Percentiles rank a stretch among this genome's conserved stretches.
Conservation (phyloP, 2,888 invertebrate species). For the Dolichomitus sp. region DNA sequence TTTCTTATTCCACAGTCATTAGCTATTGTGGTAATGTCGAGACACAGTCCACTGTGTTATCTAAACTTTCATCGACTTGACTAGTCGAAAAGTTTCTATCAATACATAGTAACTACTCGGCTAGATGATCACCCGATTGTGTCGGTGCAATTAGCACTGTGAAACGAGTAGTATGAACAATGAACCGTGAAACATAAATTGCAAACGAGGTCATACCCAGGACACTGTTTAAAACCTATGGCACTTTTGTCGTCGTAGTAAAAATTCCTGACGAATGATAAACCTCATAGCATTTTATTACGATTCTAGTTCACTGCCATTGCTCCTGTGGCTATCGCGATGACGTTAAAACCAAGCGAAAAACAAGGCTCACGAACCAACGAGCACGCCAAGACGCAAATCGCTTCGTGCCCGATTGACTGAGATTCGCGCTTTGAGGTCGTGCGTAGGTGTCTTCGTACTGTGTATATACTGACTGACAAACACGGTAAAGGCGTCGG, state of each 20-base stretch:
- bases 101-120: not conserved
- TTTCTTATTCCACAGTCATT: slow-evolving; percentile 38
- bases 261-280: slow-evolving; percentile 53
- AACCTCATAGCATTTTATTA: slow-evolving; percentile 27
- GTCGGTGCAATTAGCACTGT: slow-evolving; percentile 24
- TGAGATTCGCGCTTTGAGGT: slow-evolving; percentile 42
- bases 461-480: slow-evolving; percentile 5
- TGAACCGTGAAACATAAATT: slow-evolving; percentile 12
- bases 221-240: not conserved
- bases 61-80: slow-evolving; percentile 38
- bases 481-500: not conserved
- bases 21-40: slow-evolving; percentile 2
- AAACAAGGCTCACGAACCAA: slow-evolving; percentile 18
- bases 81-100: slow-evolving; percentile 36
- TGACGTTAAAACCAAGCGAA: slow-evolving; percentile 7
- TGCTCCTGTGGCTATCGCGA: not conserved
- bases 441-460: slow-evolving; percentile 50
- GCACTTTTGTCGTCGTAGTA: not conserved
- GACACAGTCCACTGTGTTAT: slow-evolving; percentile 22
- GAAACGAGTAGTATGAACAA: slow-evolving; percentile 25
- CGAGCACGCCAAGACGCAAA: slow-evolving; percentile 38
- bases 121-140: slow-evolving; percentile 30
- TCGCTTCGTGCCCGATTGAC: slow-evolving; percentile 37
- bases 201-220: slow-evolving; percentile 1
- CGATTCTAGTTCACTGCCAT: slow-evolving; percentile 47